These are phyloP conservation scores for Pherbina coryleti DNA, from an alignment of 2,888 invertebrate genomes.

Conservation along the genomic window DNA sequence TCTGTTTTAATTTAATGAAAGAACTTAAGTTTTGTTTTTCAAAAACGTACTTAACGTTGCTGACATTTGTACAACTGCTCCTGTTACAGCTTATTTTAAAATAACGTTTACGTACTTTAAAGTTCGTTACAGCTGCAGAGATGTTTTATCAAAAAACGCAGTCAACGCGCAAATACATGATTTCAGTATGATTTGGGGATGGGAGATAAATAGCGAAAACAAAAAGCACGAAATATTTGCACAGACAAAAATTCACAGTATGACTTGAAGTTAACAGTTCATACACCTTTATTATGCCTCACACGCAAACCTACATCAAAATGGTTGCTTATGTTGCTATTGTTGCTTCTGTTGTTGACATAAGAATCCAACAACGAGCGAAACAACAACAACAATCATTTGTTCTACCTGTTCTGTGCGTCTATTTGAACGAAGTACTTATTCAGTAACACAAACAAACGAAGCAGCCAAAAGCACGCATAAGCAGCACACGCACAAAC, in stretches of 20 bases:
- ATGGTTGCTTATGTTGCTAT: not conserved
- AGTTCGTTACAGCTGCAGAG: too few species aligned
- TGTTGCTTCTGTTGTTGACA: not conserved
- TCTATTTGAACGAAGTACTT: not conserved
- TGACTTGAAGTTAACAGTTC: not conserved
- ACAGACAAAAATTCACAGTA: not conserved
- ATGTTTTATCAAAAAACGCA: too few species aligned
- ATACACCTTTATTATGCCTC: not conserved
- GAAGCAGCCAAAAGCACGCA: not conserved
- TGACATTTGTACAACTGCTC: too few species aligned
- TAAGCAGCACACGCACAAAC: not conserved
- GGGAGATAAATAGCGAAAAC: not conserved
- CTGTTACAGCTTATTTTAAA: too few species aligned
- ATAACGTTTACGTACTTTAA: too few species aligned
- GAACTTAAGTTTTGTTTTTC: too few species aligned
- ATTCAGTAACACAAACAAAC: not conserved
- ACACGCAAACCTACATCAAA: not conserved
- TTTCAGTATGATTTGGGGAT: not conserved
- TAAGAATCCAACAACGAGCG: not conserved
- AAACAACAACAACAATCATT: not conserved
- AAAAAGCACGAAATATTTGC: not conserved
- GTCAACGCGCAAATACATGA: too few species aligned
- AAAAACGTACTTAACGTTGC: too few species aligned
- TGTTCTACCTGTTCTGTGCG: constrained; percentile 1
- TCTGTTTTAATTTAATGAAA: too few species aligned